Conservation (phyloP, 2,113 vertebrate species). For the Neomonachus schauinslandi region DNA sequence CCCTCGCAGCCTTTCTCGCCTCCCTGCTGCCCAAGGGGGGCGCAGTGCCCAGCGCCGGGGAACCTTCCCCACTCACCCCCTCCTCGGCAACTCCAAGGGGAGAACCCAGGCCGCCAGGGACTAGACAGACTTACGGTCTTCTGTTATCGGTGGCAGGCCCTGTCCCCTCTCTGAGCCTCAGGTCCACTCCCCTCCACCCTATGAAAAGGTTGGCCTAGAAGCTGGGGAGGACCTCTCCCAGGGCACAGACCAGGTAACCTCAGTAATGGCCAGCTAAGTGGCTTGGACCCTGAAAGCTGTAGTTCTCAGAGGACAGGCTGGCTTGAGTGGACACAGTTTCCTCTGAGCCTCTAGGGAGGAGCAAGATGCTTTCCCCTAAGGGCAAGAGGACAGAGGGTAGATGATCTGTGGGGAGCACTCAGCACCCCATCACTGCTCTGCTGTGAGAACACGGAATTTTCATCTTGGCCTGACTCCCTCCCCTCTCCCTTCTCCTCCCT, state of each 20-base stretch:
- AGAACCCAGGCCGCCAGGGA: not conserved
- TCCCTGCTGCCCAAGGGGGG: not conserved
- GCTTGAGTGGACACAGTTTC: not conserved
- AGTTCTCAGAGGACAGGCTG: not conserved
- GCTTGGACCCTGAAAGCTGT: not conserved
- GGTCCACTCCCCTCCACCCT: not conserved
- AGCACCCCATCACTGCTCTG: conserved; percentile 53
- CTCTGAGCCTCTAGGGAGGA: not conserved
- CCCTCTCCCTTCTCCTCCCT: conserved; percentile 66
- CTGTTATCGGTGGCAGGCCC: not conserved
- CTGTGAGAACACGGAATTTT: conserved; percentile 64
- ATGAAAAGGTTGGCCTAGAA: not conserved
- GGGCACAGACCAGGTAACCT: not conserved
- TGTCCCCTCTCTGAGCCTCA: not conserved
- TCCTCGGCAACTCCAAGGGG: not conserved
- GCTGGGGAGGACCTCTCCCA: not conserved
- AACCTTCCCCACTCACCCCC: not conserved
- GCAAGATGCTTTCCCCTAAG: not conserved
- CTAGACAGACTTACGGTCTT: not conserved
- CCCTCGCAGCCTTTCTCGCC: not conserved
- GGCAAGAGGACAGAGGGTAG: not conserved
- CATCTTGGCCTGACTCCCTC: conserved; percentile 75
- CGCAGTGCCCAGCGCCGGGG: not conserved
- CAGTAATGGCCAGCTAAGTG: not conserved
- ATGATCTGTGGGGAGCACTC: not conserved